phyloP scores from a whole-genome alignment of 2,113 vertebrate species.

The Eupsittula cactorum region DNA sequence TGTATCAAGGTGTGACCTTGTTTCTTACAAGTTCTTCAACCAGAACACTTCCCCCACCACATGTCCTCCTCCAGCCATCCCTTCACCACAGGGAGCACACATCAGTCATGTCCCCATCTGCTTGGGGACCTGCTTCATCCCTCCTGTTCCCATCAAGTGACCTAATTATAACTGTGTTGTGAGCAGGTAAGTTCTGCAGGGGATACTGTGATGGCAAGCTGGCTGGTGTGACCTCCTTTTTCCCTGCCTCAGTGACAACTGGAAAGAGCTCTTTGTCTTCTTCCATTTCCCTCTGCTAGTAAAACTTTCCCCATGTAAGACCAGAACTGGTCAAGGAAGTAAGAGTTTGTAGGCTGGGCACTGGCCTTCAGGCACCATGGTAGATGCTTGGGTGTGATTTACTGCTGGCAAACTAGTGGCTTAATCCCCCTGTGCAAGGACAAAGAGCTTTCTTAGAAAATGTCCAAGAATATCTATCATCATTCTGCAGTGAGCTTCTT shows the following conservation, averaged over 20 bases:
- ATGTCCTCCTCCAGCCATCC: neutral
- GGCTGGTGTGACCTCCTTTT: neutral
- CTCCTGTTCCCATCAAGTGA: neutral
- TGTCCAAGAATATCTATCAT: neutral
- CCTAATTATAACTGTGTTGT: neutral
- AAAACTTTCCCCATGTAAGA: neutral
- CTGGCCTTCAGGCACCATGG: neutral
- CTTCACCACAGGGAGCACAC: neutral
- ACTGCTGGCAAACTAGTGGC: neutral
- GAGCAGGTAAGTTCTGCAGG: neutral
- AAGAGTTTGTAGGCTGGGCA: neutral
- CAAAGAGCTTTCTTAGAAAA: neutral
- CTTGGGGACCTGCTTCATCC: neutral
- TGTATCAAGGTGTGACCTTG: neutral
- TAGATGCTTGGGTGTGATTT: neutral
- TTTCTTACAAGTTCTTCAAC: neutral
- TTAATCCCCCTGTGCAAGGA: neutral
- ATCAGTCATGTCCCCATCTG: rapidly evolving
- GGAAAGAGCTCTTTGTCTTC: neutral
- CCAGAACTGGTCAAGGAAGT: neutral
- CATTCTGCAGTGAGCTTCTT: neutral
- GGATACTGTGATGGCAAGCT: neutral
- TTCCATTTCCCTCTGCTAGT: neutral
- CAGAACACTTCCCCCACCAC: neutral
- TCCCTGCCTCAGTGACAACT: neutral